Conservation (phyloP, 2,797 vertebrate genomes). For the Danio albolineatus region DNA sequence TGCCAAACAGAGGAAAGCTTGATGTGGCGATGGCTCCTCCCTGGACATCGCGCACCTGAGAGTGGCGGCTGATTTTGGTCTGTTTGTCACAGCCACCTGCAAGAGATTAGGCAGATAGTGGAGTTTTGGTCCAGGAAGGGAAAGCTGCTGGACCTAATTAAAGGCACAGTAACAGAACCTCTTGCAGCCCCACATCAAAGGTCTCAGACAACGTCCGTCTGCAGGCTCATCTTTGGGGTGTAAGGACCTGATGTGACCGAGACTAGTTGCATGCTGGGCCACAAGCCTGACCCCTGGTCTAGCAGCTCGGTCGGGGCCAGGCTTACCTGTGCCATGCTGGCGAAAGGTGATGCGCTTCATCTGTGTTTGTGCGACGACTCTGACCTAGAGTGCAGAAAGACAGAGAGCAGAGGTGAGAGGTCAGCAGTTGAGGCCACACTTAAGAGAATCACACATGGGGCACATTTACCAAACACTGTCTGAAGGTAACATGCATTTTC, state of each 20-base stretch:
- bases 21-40: slow-evolving; percentile 21
- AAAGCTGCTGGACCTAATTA: slow-evolving; percentile 90
- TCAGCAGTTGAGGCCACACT: slow-evolving; percentile 66
- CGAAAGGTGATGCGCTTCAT: slow-evolving; percentile 66
- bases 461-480: slow-evolving; percentile 73
- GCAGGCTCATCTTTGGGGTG: slow-evolving; percentile 76
- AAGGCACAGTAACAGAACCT: slow-evolving; percentile 81
- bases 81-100: slow-evolving; percentile 76
- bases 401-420: slow-evolving; percentile 77
- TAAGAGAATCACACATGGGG: slow-evolving; percentile 74
- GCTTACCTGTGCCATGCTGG: slow-evolving; percentile 80
- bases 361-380: slow-evolving; percentile 68
- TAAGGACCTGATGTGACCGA: slow-evolving; percentile 74
- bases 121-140: slow-evolving; percentile 82
- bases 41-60: slow-evolving; percentile 48
- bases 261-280: slow-evolving; percentile 75
- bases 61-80: slow-evolving; percentile 49
- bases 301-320: slow-evolving; percentile 66
- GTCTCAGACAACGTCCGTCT: slow-evolving; percentile 76
- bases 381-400: slow-evolving; percentile 80
- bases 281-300: slow-evolving; percentile 74
- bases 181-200: slow-evolving; percentile 80
- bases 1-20: slow-evolving; percentile 60
- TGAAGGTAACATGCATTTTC: slow-evolving; percentile 69
- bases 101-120: slow-evolving; percentile 77